Percentiles rank a stretch among this genome's conserved stretches.
phyloP scores from a whole-genome alignment of 1,140 invertebrate genomes.

The Pseudobourletiella spinata region DNA sequence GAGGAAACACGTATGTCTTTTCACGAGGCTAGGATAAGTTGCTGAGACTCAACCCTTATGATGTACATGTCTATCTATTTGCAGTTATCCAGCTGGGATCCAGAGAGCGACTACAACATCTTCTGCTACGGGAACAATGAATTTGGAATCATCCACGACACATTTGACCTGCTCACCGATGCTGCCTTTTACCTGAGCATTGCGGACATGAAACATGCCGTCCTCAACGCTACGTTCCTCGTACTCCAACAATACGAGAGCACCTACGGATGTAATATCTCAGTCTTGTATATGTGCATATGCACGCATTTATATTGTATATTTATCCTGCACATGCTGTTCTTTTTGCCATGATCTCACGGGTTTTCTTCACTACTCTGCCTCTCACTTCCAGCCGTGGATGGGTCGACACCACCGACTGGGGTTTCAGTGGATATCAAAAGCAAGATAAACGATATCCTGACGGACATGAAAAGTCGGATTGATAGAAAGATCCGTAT shows the following conservation, averaged over 20 bases:
- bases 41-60: no score
- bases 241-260: neutral
- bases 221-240: neutral
- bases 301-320: neutral
- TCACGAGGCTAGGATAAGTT: no score
- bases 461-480: neutral
- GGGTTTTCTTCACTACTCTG: no score
- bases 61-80: no score
- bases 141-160: slow-evolving; percentile 12
- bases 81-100: slow-evolving; percentile 9
- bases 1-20: slow-evolving; percentile 1
- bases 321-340: no score
- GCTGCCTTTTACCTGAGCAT: slow-evolving; percentile 11
- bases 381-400: no score
- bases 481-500: slow-evolving; percentile 4
- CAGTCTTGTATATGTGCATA: no score
- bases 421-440: no score
- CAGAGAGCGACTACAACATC: slow-evolving; percentile 6
- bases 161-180: slow-evolving; percentile 14
- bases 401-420: no score
- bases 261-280: neutral
- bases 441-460: no score
- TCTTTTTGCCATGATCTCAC: no score
- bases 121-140: slow-evolving; percentile 18
- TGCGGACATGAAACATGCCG: slow-evolving; percentile 16